Percentiles rank a stretch among this genome's conserved stretches.
Evolutionary conservation across 2,113 vertebrate genomes (phyloP).

Genomic region (Pardalotus punctatus): DNA sequence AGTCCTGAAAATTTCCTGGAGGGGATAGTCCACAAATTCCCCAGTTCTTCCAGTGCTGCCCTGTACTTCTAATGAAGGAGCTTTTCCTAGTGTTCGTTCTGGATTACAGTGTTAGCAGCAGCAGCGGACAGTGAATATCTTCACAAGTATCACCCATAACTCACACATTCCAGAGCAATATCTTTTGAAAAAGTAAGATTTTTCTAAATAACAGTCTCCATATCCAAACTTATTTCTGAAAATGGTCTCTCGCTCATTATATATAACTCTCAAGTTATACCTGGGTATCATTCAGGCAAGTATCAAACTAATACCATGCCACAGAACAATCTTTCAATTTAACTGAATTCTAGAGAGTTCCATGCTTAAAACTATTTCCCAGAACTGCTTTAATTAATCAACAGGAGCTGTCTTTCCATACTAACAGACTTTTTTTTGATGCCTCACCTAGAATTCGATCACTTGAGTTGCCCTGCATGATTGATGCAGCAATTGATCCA

Average conservation of each 20-base stretch:
- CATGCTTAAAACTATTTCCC: not conserved
- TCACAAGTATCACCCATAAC: not conserved
- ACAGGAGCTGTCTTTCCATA: not conserved
- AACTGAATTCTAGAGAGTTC: not conserved
- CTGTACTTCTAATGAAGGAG: not conserved
- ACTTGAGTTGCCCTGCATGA: not conserved
- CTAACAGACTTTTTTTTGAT: not conserved
- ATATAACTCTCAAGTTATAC: not conserved
- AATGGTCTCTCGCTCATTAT: not conserved
- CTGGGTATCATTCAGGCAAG: not conserved
- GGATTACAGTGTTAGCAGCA: not conserved
- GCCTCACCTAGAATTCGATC: not conserved
- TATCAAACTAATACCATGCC: not conserved
- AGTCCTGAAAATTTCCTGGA: not conserved
- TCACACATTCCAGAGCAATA: not conserved
- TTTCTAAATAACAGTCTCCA: not conserved
- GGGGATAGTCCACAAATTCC: not conserved
- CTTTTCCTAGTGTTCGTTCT: not conserved
- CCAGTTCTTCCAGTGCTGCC: not conserved
- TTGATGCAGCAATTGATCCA: not conserved
- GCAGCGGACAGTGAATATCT: not conserved
- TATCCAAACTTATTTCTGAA: not conserved
- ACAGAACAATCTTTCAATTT: not conserved
- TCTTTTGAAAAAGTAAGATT: fast-evolving
- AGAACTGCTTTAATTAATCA: not conserved